Conservation (phyloP, 2,113 vertebrate genomes). For the Thunnus maccoyii region DNA sequence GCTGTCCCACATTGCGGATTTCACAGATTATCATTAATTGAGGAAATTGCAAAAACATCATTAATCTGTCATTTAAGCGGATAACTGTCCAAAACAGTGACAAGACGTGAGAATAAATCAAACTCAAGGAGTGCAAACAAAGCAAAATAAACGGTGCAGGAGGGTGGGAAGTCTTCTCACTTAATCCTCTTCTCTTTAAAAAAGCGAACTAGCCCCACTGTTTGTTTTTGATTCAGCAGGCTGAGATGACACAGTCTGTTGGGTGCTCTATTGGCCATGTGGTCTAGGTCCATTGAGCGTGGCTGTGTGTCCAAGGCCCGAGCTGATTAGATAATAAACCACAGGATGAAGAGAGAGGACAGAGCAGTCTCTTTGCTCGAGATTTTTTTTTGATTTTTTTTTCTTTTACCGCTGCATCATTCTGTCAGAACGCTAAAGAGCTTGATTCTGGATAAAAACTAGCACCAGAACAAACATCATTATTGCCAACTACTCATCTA, state of each 20-base stretch:
- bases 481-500: conserved; percentile 40
- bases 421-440: conserved; percentile 45
- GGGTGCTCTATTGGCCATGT: conserved; percentile 86
- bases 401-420: conserved; percentile 32
- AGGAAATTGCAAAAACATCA: neutral
- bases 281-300: conserved; percentile 83
- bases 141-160: conserved; percentile 62
- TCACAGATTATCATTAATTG: neutral
- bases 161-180: conserved; percentile 61
- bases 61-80: neutral
- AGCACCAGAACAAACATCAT: conserved; percentile 44
- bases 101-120: conserved; percentile 58
- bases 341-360: conserved; percentile 59
- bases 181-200: conserved; percentile 52
- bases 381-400: conserved; percentile 33
- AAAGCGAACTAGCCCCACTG: conserved; percentile 69
- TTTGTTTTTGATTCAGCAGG: conserved; percentile 86
- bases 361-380: neutral
- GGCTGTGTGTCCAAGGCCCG: conserved; percentile 77
- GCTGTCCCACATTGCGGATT: conserved; percentile 7
- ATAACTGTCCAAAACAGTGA: conserved; percentile 19
- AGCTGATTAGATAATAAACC: conserved; percentile 84
- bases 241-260: conserved; percentile 87
- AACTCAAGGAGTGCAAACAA: conserved; percentile 52
- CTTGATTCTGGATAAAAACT: conserved; percentile 52